Base-by-base conservation (phyloP, 2,797 vertebrate species). In the Meda fulgida region DNA sequence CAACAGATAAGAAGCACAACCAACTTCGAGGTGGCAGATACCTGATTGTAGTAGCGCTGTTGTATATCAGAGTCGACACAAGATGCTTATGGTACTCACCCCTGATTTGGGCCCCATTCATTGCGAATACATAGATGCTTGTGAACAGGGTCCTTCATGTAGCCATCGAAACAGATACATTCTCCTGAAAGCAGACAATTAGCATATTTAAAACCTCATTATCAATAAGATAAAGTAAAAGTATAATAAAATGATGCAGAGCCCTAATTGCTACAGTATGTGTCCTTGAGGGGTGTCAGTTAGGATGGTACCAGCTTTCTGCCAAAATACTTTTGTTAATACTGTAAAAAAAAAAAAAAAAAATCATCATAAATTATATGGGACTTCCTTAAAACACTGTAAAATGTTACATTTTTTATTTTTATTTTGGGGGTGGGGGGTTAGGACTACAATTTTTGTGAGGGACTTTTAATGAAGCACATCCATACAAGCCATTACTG, bases 41-140 rank as follows among this genome's bases (percentile, higher is more conserved):
- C 19, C 46, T 78, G 63, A 38, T 53, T 67, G 16, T 40, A 7
- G 16, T 55, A 40, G 9, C 11, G 18, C 80, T 81, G 31, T 71
- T 13, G 80, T 72, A 10, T 10, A 46, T 79, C n/a, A 26, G 23
- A 65, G 29, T 13, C 9, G 4, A 18, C 23, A 19, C 14, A 34
- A 46, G 13, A n/a, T 70, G 9, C 9, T 71, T 16, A 69, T 77
- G 86, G 80, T 58, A 92, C 98, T 96, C 94, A 99, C 98, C 98
- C 98, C 89, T 99, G 98, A 94, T 99, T 99, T 0, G 96, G 97
- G 18, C 98, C 98, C 98, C 98, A 99, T 89, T 99, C 98, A 0
- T 99, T 99, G 83, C 98, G 96, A 92, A 99, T 99, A 93, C 98
- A 99, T 84, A 99, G 97, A 81, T 99, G 97, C 89, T 99, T 99